Percentiles rank a stretch among this genome's conserved stretches.
These are phyloP conservation scores for Setipinna tenuifilis DNA, from an alignment of 2,797 vertebrate species.

Conservation along the genomic window DNA sequence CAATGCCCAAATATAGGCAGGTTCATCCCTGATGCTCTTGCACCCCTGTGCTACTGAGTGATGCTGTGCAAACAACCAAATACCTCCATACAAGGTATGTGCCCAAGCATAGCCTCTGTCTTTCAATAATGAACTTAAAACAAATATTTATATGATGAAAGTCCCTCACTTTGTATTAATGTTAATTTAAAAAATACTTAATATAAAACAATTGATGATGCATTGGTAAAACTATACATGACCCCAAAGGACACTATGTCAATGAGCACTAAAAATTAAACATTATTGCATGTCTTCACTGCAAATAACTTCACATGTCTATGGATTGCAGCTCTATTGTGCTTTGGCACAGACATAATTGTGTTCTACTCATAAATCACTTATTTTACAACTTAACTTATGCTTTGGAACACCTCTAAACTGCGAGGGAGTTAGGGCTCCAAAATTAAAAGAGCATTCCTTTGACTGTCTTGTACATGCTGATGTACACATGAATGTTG, in stretches of 20 bases:
- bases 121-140: background rate
- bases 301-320: background rate
- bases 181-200: background rate
- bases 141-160: background rate
- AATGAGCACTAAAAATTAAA: background rate
- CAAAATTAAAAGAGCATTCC: too few relatives aligned
- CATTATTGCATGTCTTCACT: background rate
- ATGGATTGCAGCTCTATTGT: background rate
- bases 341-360: background rate
- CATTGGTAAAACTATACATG: background rate
- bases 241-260: background rate
- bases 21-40: background rate
- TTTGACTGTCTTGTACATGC: too few relatives aligned
- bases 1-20: background rate
- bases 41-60: background rate
- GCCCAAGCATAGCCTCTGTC: background rate
- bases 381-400: too few relatives aligned
- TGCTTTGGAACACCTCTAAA: too few relatives aligned
- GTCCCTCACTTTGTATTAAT: background rate
- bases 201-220: background rate
- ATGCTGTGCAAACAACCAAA: slow-evolving; percentile 23
- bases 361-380: too few relatives aligned
- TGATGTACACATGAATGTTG: too few relatives aligned
- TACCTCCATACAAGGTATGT: slow-evolving; percentile 9
- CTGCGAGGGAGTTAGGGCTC: too few relatives aligned